Evolutionary conservation across 2,888 invertebrate species (phyloP).

Genomic region (Morpho deidamia): DNA sequence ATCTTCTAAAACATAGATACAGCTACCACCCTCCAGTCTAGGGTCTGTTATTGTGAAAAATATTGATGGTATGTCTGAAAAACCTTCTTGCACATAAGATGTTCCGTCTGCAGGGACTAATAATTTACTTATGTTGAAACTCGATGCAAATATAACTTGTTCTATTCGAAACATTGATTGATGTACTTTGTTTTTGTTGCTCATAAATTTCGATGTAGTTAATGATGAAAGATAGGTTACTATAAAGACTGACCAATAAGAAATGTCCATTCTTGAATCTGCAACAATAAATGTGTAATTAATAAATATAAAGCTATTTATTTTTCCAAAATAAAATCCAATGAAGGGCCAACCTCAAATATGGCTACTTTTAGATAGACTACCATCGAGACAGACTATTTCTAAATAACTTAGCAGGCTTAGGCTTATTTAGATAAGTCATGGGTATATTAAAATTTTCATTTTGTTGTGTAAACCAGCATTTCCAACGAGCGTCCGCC

Average conservation of each 20-base stretch:
- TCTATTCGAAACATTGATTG: conserved; percentile 41
- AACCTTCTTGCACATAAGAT: conserved; percentile 37
- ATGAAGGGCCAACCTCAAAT: too few species aligned
- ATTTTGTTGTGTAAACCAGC: too few species aligned
- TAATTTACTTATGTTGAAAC: conserved; percentile 47
- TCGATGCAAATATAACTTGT: conserved; percentile 48
- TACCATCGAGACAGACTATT: too few species aligned
- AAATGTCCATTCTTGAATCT: conserved; percentile 6
- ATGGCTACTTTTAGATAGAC: too few species aligned
- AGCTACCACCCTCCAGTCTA: conserved; percentile 46
- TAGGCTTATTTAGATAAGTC: too few species aligned
- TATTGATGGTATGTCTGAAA: conserved; percentile 48
- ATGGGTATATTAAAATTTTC: too few species aligned
- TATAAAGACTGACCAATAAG: background rate
- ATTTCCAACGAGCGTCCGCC: too few species aligned
- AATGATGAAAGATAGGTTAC: background rate
- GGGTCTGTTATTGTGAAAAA: conserved; percentile 52
- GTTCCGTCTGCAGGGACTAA: conserved; percentile 47
- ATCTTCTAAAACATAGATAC: conserved; percentile 58
- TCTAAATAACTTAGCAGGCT: too few species aligned
- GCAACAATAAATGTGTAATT: conserved; percentile 2
- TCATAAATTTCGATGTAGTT: conserved; percentile 4
- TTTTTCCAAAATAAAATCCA: too few species aligned
- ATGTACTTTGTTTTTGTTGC: conserved; percentile 14
- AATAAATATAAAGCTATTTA: too few species aligned